These are phyloP conservation scores for Smutsia temminckii DNA, from an alignment of 2,797 vertebrate genomes.

Conservation along the genomic window DNA sequence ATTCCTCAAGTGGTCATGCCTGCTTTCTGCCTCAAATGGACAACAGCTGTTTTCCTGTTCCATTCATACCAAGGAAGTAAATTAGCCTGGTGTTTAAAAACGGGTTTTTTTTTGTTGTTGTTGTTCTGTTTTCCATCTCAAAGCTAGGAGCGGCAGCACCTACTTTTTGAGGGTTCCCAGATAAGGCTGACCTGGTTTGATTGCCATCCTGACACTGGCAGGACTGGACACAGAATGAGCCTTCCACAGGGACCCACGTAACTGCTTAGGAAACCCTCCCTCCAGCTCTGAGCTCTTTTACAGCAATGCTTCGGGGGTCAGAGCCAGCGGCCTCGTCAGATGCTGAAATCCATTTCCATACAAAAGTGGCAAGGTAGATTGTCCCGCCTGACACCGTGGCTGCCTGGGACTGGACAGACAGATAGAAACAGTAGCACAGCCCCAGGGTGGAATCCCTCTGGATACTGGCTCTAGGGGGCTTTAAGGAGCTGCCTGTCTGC, in stretches of 20 bases:
- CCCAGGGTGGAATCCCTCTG: accelerated
- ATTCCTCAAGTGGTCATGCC: not conserved
- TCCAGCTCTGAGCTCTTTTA: not conserved
- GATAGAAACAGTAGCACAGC: not conserved
- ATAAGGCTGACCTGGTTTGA: not conserved
- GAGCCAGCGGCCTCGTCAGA: not conserved
- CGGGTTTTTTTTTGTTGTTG: not conserved
- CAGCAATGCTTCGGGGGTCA: not conserved
- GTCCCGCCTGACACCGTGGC: not conserved
- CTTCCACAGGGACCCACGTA: not conserved
- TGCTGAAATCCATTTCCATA: not conserved
- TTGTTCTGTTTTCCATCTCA: not conserved
- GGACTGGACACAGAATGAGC: accelerated
- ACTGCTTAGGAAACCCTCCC: not conserved
- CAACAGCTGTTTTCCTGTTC: not conserved
- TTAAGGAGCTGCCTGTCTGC: not conserved
- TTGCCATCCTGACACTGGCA: accelerated
- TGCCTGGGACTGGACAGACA: not conserved
- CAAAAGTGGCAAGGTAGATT: not conserved
- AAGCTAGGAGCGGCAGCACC: not conserved
- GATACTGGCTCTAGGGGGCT: not conserved
- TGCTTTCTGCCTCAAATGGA: not conserved
- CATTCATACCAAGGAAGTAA: not conserved
- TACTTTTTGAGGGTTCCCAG: not conserved
- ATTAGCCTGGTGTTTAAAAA: not conserved